Conservation (phyloP, 2,797 vertebrate species). For the Sebastes alutus region DNA sequence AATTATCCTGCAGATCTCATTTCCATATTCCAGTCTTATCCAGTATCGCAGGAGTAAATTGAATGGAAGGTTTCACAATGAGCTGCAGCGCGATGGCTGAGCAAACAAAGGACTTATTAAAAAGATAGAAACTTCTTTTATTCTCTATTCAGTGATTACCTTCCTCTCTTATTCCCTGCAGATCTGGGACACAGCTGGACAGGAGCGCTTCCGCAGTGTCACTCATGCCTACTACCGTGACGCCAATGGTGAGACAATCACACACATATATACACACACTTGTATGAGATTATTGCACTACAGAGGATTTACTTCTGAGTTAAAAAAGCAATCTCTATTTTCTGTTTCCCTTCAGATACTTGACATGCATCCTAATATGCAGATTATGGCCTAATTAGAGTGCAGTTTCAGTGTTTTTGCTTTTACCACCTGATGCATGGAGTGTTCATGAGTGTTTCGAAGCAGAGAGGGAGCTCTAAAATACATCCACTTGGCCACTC, state of each 20-base stretch:
- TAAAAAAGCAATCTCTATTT: neutral
- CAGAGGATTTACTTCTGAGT: neutral
- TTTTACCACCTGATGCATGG: neutral
- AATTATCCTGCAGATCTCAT: neutral
- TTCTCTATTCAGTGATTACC: conserved; percentile 11
- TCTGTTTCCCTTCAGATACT: neutral
- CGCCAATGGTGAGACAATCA: conserved; percentile 85
- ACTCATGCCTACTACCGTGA: conserved; percentile 92
- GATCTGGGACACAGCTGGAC: conserved; percentile 94
- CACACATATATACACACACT: neutral
- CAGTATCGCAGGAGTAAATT: neutral
- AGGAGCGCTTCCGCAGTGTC: conserved; percentile 90
- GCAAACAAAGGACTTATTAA: conserved; percentile 18
- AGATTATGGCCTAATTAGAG: conserved; percentile 82
- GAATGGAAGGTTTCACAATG: neutral
- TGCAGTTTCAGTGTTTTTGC: conserved; percentile 74
- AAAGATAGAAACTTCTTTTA: conserved; percentile 6
- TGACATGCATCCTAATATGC: neutral
- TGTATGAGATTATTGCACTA: neutral
- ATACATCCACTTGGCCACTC: neutral
- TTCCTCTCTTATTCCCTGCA: conserved; percentile 58
- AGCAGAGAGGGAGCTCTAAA: neutral
- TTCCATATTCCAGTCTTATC: conserved; percentile 15
- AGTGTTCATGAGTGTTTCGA: neutral
- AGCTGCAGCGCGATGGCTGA: neutral